Evolutionary conservation across 1,140 invertebrate species (phyloP), one percentile per base, ranked within the genome.

Genomic region (Eriocheir sinensis): DNA sequence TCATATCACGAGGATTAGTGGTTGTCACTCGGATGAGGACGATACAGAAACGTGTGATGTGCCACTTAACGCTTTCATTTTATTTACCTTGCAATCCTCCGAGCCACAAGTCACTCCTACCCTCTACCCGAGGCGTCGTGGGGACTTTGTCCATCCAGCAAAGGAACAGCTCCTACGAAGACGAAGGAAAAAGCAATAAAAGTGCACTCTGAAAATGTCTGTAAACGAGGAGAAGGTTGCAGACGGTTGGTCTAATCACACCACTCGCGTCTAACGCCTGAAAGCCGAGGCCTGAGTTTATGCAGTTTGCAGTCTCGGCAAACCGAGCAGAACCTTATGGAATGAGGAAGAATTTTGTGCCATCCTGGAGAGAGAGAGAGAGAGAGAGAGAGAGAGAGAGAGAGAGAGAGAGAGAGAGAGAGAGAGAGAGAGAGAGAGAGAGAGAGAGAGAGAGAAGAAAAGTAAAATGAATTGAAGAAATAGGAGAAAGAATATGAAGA

Each of bases 1-100:
- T 72, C 60, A n/a, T n/a, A n/a, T n/a, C 60, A 72, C 27, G 60
- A 72, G 60, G 60, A 72, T 72, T 72, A 72, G 60, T 72, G 60
- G 60, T n/a, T 72, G 60, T 72, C 60, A 72, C 60, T 72, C 60
- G 60, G 21, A n/a, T n/a, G 60, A 72, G 60, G 60, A 72, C 60
- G 60, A 72, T n/a, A 72, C 60, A 72, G n/a, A n/a, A n/a, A 21
- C 60, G 21, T n/a, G n/a, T 21, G 60, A 72, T 72, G 60, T 72
- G 60, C 60, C 60, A 72, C 21, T n/a, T 72, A 21, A 72, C 60
- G 60, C 60, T 72, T n/a, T 72, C n/a, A 21, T 72, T n/a, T 72
- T 72, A n/a, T 72, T 72, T 72, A 72, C 60, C 60, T 21, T 4
- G 60, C n/a, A 72, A 72, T n/a, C 60, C 21, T 21, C 60, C 60